Evolutionary conservation across 2,797 vertebrate species (phyloP), one percentile per base, ranked within the genome.

Genomic region (Taenioides sp.): DNA sequence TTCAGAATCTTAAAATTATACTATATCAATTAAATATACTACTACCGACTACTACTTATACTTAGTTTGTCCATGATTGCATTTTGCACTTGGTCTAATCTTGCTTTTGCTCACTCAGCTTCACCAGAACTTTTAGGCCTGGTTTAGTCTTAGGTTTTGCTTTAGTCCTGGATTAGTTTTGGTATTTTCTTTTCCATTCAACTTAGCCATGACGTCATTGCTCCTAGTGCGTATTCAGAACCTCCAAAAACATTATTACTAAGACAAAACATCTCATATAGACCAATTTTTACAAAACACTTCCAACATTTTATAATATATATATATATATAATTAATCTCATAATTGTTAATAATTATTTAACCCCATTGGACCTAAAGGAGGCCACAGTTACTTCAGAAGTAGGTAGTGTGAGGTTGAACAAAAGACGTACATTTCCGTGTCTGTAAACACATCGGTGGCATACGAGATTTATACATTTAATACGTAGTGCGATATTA

Each of bases 331-430:
- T n/a, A n/a, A n/a, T 17, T 16, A 47, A 47, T 47, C 43, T 47
- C 43, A 17, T 47, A 47, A 16, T 17, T 47, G 43, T 14, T 16
- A 27, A 27, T 27, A 27, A 49, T 50, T 65, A n/a, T n/a, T 49
- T 27, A 65, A 18, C 1, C 7, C 64, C 23, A 0, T 47, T 17
- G 22, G 3, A 10, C 3, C 40, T 50, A 23, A 50, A 65, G 64
- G 64, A 27, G 64, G 69, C 86, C 86, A 88, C 85, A 82, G 82
- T 79, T 86, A 87, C 65, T 85, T 89, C 84, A 86, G 90, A 82
- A 75, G 87, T 91, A 92, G 91, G 90, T 92, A 92, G 91, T 89
- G 64, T 87, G 81, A 86, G 86, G 84, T 84, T 84, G 65, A 16
- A 87, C 87, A 84, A 79, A 80, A 77, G 74, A 91, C 83, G 84